These are phyloP conservation scores for Hoplias malabaricus DNA, from an alignment of 2,113 vertebrate species.

Conservation along the genomic window DNA sequence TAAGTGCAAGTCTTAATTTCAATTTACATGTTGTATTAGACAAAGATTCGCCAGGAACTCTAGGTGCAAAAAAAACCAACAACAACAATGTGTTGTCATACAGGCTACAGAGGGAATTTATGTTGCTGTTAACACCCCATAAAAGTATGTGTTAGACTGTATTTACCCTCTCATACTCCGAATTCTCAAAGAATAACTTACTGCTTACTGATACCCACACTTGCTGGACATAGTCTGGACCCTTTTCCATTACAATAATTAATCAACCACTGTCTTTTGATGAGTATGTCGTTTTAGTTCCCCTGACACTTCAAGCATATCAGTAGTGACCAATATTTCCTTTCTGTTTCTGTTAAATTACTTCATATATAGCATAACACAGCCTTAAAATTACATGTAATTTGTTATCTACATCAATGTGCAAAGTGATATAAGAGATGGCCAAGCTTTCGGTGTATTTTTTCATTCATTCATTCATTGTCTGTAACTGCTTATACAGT, in stretches of 20 bases:
- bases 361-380: no score
- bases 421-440: no score
- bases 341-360: no score
- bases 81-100: background rate
- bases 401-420: no score
- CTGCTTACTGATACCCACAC: background rate
- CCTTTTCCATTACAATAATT: background rate
- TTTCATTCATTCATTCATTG: no score
- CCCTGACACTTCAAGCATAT: background rate
- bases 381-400: no score
- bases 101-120: background rate
- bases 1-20: no score
- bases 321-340: background rate
- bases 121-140: conserved; percentile 8
- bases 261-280: background rate
- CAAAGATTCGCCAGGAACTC: background rate
- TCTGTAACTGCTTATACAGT: no score
- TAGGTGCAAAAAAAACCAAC: no score
- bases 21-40: background rate
- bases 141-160: background rate
- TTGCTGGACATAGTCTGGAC: background rate
- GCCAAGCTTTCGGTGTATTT: no score
- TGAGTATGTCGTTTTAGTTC: background rate
- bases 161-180: background rate
- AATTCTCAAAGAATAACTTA: background rate